Evolutionary conservation across 2,888 invertebrate species (phyloP).

Genomic region (Apotomis turbidana): DNA sequence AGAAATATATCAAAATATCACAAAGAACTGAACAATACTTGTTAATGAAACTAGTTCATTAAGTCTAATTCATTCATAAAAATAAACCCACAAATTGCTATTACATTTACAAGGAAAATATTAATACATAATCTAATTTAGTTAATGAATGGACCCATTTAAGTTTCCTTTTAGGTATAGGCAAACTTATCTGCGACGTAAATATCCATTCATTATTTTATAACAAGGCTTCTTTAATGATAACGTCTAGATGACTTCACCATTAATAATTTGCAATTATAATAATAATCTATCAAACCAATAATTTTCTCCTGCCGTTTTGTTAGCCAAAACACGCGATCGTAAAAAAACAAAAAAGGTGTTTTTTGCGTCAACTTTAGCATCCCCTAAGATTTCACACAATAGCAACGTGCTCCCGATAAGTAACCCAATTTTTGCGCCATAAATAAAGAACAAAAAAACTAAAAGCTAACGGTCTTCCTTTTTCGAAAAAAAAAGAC

Average conservation of each 20-base stretch:
- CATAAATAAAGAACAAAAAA: constrained; percentile 77
- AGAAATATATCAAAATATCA: background rate
- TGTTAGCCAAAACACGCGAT: constrained; percentile 50
- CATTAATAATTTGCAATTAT: constrained; percentile 65
- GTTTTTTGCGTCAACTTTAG: constrained; percentile 46
- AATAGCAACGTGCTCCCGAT: constrained; percentile 74
- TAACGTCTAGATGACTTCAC: constrained; percentile 47
- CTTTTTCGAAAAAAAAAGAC: constrained; percentile 53
- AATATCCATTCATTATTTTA: constrained; percentile 37
- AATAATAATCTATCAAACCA: constrained; percentile 65
- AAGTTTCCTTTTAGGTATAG: constrained; percentile 28
- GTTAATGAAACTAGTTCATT: background rate
- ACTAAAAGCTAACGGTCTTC: constrained; percentile 76
- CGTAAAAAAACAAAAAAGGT: constrained; percentile 36
- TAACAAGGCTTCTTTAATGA: constrained; percentile 38
- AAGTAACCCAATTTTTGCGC: constrained; percentile 84
- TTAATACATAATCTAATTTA: constrained; percentile 20
- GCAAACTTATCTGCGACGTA: constrained; percentile 29
- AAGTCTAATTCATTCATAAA: constrained; percentile 25
- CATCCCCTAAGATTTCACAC: constrained; percentile 62
- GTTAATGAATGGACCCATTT: constrained; percentile 34
- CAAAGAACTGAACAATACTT: background rate
- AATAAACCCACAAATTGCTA: constrained; percentile 5
- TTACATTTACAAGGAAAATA: constrained; percentile 19
- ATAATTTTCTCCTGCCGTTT: constrained; percentile 53